phyloP scores from a whole-genome alignment of 2,797 vertebrate genomes.

The Clarias fuscus region DNA sequence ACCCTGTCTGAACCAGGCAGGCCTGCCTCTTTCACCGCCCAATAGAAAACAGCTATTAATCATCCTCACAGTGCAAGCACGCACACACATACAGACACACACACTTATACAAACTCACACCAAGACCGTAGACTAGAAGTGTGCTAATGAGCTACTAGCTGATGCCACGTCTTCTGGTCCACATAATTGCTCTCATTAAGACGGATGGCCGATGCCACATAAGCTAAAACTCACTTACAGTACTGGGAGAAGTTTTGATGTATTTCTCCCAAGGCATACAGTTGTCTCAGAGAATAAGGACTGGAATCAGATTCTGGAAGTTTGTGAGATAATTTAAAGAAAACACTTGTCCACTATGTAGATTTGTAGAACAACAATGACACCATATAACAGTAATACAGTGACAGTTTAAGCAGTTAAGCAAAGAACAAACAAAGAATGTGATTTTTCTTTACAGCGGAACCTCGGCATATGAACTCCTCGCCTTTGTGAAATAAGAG shows the following conservation, averaged over 20 bases:
- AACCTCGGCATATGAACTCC: too few species aligned
- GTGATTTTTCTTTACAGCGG: too few species aligned
- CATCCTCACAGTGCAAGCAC: background rate
- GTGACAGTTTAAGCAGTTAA: background rate
- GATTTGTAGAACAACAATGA: background rate
- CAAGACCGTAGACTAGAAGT: background rate
- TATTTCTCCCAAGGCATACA: background rate
- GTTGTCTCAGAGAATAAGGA: background rate
- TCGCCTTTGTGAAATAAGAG: too few species aligned
- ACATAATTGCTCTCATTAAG: background rate
- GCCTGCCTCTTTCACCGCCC: background rate
- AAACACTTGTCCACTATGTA: background rate
- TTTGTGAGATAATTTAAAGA: background rate
- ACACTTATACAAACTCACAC: background rate
- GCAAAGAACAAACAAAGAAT: background rate
- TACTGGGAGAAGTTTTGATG: background rate
- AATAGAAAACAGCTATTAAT: slow-evolving; percentile 21
- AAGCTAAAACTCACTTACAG: background rate
- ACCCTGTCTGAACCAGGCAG: background rate
- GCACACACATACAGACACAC: background rate
- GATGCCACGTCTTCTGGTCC: background rate
- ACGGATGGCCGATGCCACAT: background rate
- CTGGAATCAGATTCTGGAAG: background rate
- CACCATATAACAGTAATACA: background rate
- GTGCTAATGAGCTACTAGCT: background rate